These are phyloP conservation scores for Atta texana DNA, from an alignment of 1,140 invertebrate species.

Conservation along the genomic window DNA sequence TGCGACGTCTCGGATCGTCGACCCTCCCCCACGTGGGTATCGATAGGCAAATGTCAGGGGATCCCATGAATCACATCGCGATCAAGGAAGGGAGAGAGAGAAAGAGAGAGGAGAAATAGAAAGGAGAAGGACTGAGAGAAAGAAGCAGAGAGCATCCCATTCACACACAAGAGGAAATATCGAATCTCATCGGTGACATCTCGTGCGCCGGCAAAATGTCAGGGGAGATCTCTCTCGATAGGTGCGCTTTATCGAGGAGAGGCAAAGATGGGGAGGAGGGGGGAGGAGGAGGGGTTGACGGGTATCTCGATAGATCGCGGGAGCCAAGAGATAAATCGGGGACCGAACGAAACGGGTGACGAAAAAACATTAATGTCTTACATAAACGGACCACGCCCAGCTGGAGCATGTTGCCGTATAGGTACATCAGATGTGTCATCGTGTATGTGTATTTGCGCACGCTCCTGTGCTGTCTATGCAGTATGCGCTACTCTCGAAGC, in stretches of 20 bases:
- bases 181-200: slow-evolving; percentile 60
- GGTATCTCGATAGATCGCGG: slow-evolving; percentile 34
- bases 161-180: slow-evolving; percentile 64
- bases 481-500: slow-evolving; percentile 66
- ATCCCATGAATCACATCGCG: slow-evolving; percentile 76
- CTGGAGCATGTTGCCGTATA: slow-evolving; percentile 63
- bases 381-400: slow-evolving; percentile 81
- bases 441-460: slow-evolving; percentile 9
- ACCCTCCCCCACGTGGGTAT: slow-evolving; percentile 69
- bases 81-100: slow-evolving; percentile 63
- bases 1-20: slow-evolving; percentile 59
- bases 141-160: slow-evolving; percentile 65
- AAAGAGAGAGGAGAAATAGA: slow-evolving; percentile 17
- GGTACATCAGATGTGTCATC: slow-evolving; percentile 40
- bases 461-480: slow-evolving; percentile 37
- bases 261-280: not conserved
- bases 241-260: not conserved
- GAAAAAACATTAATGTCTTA: slow-evolving; percentile 78
- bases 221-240: slow-evolving; percentile 46
- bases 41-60: slow-evolving; percentile 78
- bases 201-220: slow-evolving; percentile 66
- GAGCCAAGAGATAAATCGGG: slow-evolving; percentile 64
- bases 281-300: not conserved
- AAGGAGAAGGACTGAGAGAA: slow-evolving; percentile 43
- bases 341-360: slow-evolving; percentile 74